Evolutionary conservation across 2,113 vertebrate species (phyloP).

Genomic region (Puma concolor): DNA sequence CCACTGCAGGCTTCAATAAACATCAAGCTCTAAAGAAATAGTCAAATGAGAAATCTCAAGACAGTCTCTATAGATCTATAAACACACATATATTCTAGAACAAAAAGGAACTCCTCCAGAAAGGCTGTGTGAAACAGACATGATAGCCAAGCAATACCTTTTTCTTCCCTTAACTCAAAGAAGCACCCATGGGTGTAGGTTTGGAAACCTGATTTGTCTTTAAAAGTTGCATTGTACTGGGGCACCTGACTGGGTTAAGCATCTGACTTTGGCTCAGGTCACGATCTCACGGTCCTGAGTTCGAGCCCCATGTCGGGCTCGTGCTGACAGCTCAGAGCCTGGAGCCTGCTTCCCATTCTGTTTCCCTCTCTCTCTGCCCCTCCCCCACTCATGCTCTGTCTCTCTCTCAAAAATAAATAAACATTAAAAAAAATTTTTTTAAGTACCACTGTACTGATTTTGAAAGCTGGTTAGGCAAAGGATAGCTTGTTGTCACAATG

Average conservation of each 20-base stretch:
- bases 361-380: no score
- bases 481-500: background rate
- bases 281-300: no score
- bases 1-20: slow-evolving; percentile 22
- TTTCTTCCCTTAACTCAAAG: background rate
- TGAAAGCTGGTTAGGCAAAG: background rate
- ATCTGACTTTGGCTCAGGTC: no score
- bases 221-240: background rate
- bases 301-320: no score
- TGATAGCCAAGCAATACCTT: background rate
- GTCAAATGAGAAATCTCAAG: background rate
- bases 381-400: no score
- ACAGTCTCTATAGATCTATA: background rate
- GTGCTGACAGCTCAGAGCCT: no score
- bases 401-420: no score
- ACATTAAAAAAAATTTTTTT: no score
- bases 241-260: no score
- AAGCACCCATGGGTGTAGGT: background rate
- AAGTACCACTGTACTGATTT: background rate
- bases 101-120: background rate
- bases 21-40: background rate
- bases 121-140: background rate
- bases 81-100: background rate
- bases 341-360: no score
- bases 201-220: background rate